Conservation (phyloP, 2,113 vertebrate genomes). For the Actenoides hombroni region DNA sequence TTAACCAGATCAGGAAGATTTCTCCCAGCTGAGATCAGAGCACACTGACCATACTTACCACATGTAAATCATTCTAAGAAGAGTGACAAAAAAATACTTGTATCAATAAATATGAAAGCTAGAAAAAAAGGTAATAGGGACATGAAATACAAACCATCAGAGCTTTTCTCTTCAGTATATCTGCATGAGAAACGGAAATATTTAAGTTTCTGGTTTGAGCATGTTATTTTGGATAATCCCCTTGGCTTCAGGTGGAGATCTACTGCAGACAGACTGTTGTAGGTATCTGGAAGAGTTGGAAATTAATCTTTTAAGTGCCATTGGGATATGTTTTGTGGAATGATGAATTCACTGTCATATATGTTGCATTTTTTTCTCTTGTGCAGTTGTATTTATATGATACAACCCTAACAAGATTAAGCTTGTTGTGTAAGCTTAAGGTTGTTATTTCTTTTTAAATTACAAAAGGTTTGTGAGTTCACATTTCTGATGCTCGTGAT, state of each 20-base stretch:
- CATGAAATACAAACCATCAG: background rate
- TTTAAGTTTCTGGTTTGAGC: background rate
- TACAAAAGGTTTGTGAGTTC: background rate
- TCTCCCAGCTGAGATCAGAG: background rate
- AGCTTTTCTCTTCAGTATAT: background rate
- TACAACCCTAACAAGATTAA: background rate
- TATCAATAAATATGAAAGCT: background rate
- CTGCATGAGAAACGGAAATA: background rate
- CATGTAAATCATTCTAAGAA: background rate
- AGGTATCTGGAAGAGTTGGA: background rate
- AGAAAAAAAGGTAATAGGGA: background rate
- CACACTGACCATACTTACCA: background rate
- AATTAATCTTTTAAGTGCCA: background rate
- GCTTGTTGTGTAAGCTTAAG: background rate
- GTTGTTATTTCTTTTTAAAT: background rate
- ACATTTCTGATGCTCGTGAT: background rate
- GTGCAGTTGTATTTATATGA: background rate
- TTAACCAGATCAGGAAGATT: background rate
- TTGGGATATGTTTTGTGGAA: background rate
- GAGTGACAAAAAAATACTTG: background rate
- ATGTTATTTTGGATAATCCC: background rate
- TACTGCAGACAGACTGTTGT: background rate
- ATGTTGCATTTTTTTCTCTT: background rate
- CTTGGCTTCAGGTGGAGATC: background rate
- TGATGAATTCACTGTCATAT: background rate